Percentiles rank a stretch among this genome's conserved stretches.
Evolutionary conservation across 2,113 vertebrate genomes (phyloP).

Genomic region (Lycaon pictus): DNA sequence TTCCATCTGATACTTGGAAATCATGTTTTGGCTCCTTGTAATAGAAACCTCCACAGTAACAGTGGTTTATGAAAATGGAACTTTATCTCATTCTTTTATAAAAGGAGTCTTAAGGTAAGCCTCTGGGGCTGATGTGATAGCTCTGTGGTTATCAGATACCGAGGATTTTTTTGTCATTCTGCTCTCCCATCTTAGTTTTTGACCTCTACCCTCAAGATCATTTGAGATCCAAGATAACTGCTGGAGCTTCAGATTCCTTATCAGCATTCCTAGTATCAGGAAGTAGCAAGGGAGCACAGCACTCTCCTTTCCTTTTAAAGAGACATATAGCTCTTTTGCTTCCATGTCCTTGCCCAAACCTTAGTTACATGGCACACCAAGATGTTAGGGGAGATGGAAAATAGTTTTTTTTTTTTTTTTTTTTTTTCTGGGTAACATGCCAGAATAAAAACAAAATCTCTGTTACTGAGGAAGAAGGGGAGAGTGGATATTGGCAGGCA

Average conservation of each 20-base stretch:
- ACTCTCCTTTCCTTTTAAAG: not conserved
- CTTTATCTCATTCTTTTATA: not conserved
- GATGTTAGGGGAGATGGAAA: not conserved
- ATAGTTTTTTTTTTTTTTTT: not conserved
- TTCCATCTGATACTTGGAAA: not conserved
- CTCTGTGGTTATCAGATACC: not conserved
- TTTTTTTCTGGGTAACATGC: conserved; percentile 5
- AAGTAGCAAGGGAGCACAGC: not conserved
- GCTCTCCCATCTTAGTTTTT: not conserved
- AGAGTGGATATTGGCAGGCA: not conserved
- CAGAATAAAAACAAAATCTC: not conserved
- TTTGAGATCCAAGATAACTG: not conserved
- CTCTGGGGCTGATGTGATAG: not conserved
- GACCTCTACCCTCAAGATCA: not conserved
- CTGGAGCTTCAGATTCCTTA: not conserved
- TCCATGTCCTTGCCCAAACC: not conserved
- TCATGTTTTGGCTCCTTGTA: not conserved
- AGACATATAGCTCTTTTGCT: not conserved
- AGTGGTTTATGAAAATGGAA: conserved; percentile 25
- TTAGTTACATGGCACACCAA: not conserved
- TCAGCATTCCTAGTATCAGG: not conserved
- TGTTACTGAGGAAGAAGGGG: not conserved
- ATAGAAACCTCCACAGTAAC: not conserved
- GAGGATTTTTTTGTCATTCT: not conserved
- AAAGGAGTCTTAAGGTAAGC: not conserved